These are phyloP conservation scores for Eupristina koningsbergeri DNA, from an alignment of 1,140 invertebrate species.

Conservation along the genomic window DNA sequence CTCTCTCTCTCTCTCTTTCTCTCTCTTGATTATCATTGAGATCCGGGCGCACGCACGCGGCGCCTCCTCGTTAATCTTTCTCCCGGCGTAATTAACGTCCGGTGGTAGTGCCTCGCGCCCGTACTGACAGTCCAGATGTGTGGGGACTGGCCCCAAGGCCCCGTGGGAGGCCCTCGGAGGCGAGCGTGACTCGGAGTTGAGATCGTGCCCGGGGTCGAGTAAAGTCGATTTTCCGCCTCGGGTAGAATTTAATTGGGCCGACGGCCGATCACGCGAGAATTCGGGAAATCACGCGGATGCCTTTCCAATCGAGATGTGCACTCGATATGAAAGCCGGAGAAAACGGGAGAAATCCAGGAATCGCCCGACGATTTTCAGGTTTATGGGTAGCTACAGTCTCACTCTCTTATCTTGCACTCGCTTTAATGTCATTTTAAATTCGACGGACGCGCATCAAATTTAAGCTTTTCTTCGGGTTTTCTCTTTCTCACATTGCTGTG, in stretches of 20 bases:
- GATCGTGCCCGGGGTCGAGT: not conserved
- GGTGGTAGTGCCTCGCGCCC: conserved; percentile 54
- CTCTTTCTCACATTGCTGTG: too few relatives aligned
- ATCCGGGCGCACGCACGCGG: conserved; percentile 46
- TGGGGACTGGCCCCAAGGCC: not conserved
- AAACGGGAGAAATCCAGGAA: too few relatives aligned
- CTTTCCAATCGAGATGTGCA: not conserved
- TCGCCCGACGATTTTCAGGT: too few relatives aligned
- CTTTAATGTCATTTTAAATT: too few relatives aligned
- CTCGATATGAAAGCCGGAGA: not conserved
- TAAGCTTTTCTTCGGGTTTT: too few relatives aligned
- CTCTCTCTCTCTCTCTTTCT: too few relatives aligned
- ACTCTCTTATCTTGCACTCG: too few relatives aligned
- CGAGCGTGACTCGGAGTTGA: conserved; percentile 48
- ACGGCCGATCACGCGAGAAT: conserved; percentile 1
- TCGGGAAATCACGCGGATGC: conserved; percentile 3
- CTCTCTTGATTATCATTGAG: conserved; percentile 52
- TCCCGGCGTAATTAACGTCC: conserved; percentile 62
- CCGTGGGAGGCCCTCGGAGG: conserved; percentile 54
- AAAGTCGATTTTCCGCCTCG: not conserved
- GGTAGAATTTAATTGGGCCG: not conserved
- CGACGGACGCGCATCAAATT: too few relatives aligned
- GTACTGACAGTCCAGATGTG: conserved; percentile 50
- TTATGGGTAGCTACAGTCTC: too few relatives aligned
- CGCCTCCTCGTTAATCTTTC: conserved; percentile 62